Evolutionary conservation across 1,140 invertebrate genomes (phyloP), one percentile per base, ranked within the genome.

Genomic region (Copidosoma floridanum): DNA sequence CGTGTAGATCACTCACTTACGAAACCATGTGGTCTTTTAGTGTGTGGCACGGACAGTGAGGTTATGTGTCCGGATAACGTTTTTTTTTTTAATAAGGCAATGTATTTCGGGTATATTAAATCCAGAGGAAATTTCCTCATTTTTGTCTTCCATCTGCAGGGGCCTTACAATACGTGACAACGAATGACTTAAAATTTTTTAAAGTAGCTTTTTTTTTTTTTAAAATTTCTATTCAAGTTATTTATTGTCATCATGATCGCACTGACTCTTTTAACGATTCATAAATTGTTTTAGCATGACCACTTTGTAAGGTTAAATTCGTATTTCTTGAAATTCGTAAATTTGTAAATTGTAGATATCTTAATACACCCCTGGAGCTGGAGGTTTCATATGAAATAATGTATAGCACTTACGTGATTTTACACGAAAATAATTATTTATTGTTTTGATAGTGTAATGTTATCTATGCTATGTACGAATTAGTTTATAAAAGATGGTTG

Each of bases 71-170:
- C 43, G 23, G 44, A 50, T 61, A 41, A 62, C 60, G 57, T 62
- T 62, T 53, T 53, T 56, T 54, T 55, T n/a, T n/a, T n/a, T n/a
- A n/a, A 8, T 20, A 37, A 50, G 48, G 43, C 29, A n/a, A 62
- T 61, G 12, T 35, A 29, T 55, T 23, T 61, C n/a, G 10, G 21
- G 16, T 46, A n/a, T 8, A 46, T 46, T 46, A 5, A 5, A 21
- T 46, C 32, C n/a, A 7, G 27, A 55, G 52, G 46, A 27, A 7
- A 61, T 55, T 41, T 5, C 27, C 46, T 61, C 24, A 48, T 44
- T 61, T 55, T 14, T 23, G 37, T 54, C 59, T 61, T 61, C 59
- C 59, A 61, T 48, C 52, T 60, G 20, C 50, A 60, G 57, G 51
- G 51, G 57, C 37, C 48, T 59, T 52, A 59, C 10, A 44, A 16